Percentiles rank a stretch among this genome's conserved stretches.
Conservation (phyloP, 2,113 vertebrate genomes). For the Pithys albifrons region DNA sequence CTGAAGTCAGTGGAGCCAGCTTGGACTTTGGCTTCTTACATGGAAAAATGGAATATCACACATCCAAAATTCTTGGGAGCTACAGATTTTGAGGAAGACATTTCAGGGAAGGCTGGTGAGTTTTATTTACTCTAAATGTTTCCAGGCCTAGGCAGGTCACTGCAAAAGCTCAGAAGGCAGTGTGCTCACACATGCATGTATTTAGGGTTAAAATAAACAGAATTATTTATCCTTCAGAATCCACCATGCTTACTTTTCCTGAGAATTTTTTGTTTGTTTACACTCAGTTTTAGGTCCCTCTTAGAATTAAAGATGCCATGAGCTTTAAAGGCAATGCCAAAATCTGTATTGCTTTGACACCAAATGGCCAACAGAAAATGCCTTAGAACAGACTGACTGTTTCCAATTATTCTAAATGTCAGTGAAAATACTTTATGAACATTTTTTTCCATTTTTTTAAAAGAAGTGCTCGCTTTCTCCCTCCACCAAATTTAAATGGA, state of each 20-base stretch:
- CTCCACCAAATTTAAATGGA: not conserved
- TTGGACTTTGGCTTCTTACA: not conserved
- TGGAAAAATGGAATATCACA: not conserved
- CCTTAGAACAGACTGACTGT: not conserved
- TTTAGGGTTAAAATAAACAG: not conserved
- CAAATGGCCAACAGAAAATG: not conserved
- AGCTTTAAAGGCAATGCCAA: not conserved
- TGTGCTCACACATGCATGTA: not conserved
- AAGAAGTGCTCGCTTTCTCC: accelerated
- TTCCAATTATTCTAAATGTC: not conserved
- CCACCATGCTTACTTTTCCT: not conserved
- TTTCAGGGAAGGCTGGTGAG: not conserved
- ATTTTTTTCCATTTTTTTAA: not conserved
- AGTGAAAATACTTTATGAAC: not conserved
- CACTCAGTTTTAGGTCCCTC: not conserved
- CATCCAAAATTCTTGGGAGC: not conserved
- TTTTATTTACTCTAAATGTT: not conserved
- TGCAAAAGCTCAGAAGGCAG: not conserved
- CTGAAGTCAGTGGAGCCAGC: not conserved
- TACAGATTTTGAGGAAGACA: not conserved
- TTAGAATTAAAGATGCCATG: not conserved
- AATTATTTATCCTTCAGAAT: not conserved
- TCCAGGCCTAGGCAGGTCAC: not conserved
- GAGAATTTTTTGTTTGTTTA: not conserved
- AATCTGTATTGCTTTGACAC: not conserved